Evolutionary conservation across 2,113 vertebrate genomes (phyloP), one percentile per base, ranked within the genome.

Genomic region (Parus major): DNA sequence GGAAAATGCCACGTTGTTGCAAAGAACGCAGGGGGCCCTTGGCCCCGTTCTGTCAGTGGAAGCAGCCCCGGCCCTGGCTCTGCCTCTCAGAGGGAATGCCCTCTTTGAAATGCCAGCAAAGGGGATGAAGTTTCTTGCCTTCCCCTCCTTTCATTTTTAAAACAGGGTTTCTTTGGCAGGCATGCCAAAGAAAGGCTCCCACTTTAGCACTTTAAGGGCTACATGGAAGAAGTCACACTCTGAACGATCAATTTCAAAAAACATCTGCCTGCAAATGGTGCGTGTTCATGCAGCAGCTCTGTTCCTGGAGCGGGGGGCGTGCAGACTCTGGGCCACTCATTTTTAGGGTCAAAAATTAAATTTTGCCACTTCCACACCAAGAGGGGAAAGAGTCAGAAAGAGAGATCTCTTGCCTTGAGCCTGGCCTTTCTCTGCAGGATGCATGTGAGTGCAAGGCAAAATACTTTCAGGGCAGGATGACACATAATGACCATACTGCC

Each of bases 401-500:
- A 79, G 17, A 33, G 27, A 33, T 44, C 19, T 73, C 52, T 35
- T 76, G 52, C 50, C 57, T 69, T 52, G 39, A 59, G 52, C 9
- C 53, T 60, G 42, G 20, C 16, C 50, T 21, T 81, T 50, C 29
- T 53, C 39, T 25, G 15, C 15, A 12, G 46, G 29, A 36, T 2
- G 2, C 4, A 10, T 2, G 9, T 18, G 6, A 15, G n/a, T 24
- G 68, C 25, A 47, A 79, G n/a, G 66, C 10, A 76, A 64, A 61
- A 90, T 57, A 44, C 28, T 27, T 57, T 18, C 50, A 35, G 14
- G 35, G 50, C n/a, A 57, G 55, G 50, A 42, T 56, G 53, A 82
- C 16, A 44, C 4, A 0, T 27, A 69, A 70, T 0, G 0, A 57
- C 46, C 22, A 16, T 2, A 19, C 12, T 9, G 36, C 46, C 66